Evolutionary conservation across 2,888 invertebrate species (phyloP).

Genomic region (Himalopsyche japonica): DNA sequence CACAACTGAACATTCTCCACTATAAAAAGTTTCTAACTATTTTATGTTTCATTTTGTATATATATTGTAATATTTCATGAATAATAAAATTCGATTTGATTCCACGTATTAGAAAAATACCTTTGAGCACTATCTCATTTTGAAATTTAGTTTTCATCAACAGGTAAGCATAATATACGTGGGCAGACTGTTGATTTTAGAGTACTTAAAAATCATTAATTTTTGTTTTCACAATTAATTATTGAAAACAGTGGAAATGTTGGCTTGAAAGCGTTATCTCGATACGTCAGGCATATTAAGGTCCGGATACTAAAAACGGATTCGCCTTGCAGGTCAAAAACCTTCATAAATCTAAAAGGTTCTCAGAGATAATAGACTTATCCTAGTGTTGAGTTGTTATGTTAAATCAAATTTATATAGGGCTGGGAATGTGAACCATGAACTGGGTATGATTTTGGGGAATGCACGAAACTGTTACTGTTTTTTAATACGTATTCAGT

Average conservation of each 20-base stretch:
- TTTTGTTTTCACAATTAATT: background rate
- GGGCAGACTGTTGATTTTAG: background rate
- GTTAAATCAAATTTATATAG: background rate
- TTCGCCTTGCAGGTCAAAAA: constrained; percentile 21
- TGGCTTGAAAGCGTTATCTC: constrained; percentile 19
- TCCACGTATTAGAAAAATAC: too few species aligned
- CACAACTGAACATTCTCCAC: too few species aligned
- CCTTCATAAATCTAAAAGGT: constrained; percentile 21
- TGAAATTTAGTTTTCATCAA: too few species aligned
- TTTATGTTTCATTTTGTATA: too few species aligned
- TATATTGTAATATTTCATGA: too few species aligned
- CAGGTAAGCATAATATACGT: background rate
- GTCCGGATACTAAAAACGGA: constrained; percentile 25
- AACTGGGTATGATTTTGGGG: too few species aligned
- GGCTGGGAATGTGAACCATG: too few species aligned
- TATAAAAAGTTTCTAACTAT: too few species aligned
- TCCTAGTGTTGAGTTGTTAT: background rate
- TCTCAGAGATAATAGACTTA: constrained; percentile 14
- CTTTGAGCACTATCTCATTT: too few species aligned
- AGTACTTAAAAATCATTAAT: background rate
- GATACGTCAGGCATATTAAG: constrained; percentile 24
- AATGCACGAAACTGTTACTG: too few species aligned
- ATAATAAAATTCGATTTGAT: too few species aligned
- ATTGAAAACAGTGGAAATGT: background rate
- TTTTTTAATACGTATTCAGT: too few species aligned